A percentile compares a stretch with the other conserved stretches of the same genome.
Evolutionary conservation across 64 coral and sea anemone genomes (phyloP).

Genomic region (Montipora efflorescens): DNA sequence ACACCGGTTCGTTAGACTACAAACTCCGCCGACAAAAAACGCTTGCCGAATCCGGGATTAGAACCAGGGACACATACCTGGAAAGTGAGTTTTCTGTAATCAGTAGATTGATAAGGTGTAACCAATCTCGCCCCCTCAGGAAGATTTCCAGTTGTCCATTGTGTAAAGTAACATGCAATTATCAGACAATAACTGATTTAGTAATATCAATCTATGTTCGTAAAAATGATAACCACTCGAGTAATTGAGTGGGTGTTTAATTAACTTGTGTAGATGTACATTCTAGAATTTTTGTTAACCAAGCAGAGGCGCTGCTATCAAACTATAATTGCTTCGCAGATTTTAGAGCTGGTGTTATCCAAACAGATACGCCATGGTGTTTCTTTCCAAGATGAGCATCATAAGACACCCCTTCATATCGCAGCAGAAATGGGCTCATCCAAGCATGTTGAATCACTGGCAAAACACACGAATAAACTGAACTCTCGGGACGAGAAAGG

Average conservation of each 20-base stretch:
- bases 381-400: slow-evolving; percentile 79
- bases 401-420: slow-evolving; percentile 79
- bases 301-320: slow-evolving; percentile 52
- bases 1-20: no score
- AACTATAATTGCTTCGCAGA: slow-evolving; percentile 12
- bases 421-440: slow-evolving; percentile 59
- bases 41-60: no score
- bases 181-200: neutral
- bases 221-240: neutral
- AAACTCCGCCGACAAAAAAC: no score
- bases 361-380: slow-evolving; percentile 60
- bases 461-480: slow-evolving; percentile 11
- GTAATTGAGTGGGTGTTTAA: no score
- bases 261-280: neutral
- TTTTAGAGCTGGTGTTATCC: slow-evolving; percentile 71
- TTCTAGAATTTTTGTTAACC: slow-evolving; percentile 67
- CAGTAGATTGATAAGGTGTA: no score
- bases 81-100: no score
- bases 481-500: slow-evolving; percentile 75
- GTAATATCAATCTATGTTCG: neutral
- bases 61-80: no score
- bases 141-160: neutral
- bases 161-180: neutral
- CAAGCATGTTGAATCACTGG: slow-evolving; percentile 63
- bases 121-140: no score